Conservation (phyloP, 2,888 invertebrate genomes). For the Trachelus tabidus region DNA sequence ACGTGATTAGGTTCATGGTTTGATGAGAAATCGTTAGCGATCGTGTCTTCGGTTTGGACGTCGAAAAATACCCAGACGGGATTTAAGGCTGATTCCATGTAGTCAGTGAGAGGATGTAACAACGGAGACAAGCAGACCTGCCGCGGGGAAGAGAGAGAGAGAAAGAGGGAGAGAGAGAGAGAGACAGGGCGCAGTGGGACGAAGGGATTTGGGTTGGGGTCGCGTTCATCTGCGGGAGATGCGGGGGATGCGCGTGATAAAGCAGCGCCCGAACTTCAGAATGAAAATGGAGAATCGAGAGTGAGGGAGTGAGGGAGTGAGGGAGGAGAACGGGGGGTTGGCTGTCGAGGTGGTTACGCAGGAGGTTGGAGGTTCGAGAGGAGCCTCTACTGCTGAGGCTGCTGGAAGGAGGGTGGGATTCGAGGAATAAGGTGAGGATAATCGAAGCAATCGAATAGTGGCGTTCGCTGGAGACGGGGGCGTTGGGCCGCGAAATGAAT, state of each 20-base stretch:
- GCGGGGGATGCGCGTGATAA: slow-evolving; percentile 26
- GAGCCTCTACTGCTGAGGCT: neutral
- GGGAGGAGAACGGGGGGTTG: slow-evolving; percentile 1
- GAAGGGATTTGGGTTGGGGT: no score
- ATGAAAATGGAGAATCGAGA: slow-evolving; percentile 33
- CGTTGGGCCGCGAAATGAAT: slow-evolving; percentile 65
- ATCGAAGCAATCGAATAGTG: slow-evolving; percentile 61
- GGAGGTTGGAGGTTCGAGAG: no score
- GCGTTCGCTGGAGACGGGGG: slow-evolving; percentile 55
- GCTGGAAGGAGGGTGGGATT: slow-evolving; percentile 2
- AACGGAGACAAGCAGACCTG: neutral
- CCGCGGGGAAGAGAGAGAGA: slow-evolving; percentile 4
- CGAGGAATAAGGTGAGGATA: slow-evolving; percentile 55
- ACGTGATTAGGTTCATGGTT: no score
- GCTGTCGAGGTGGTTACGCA: neutral
- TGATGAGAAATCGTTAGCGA: no score
- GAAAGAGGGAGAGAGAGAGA: slow-evolving; percentile 1
- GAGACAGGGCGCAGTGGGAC: no score
- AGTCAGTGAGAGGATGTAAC: no score
- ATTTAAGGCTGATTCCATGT: no score
- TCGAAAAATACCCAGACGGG: no score
- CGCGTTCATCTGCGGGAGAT: slow-evolving; percentile 1
- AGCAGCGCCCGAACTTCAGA: slow-evolving; percentile 20
- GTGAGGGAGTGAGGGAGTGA: neutral
- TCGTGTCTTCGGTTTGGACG: no score